phyloP scores from a whole-genome alignment of 2,888 invertebrate species.

The Eupithecia inturbata region DNA sequence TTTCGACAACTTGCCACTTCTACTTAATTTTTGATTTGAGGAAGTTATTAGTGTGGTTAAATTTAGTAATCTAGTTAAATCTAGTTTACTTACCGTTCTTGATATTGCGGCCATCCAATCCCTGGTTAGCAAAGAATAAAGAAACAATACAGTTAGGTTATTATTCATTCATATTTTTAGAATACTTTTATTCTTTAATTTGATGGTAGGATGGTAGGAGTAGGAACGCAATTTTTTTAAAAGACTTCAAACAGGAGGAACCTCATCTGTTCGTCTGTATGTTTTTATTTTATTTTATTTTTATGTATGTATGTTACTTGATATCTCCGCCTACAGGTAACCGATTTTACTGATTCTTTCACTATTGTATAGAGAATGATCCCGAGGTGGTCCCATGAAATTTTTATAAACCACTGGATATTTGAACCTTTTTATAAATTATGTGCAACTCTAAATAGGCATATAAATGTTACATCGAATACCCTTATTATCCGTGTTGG shows the following conservation, averaged over 20 bases:
- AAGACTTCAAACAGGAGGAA: too few species aligned
- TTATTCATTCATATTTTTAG: constrained; percentile 2
- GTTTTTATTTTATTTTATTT: too few species aligned
- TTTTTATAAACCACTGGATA: not conserved
- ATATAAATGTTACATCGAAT: too few species aligned
- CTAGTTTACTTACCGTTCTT: constrained; percentile 87
- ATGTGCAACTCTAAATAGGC: too few species aligned
- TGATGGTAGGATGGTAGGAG: not conserved
- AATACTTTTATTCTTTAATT: not conserved
- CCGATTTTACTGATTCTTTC: too few species aligned
- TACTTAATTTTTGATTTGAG: not conserved
- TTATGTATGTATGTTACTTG: too few species aligned
- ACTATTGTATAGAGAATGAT: too few species aligned
- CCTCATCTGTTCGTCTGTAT: too few species aligned
- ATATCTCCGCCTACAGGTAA: too few species aligned
- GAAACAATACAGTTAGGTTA: constrained; percentile 18
- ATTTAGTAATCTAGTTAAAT: too few species aligned
- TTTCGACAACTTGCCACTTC: not conserved
- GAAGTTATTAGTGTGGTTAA: not conserved
- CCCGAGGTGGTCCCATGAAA: too few species aligned
- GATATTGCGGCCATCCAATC: constrained; percentile 92
- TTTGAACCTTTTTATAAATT: not conserved
- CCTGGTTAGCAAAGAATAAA: constrained; percentile 77
- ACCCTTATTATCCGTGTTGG: too few species aligned
- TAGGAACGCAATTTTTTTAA: not conserved